These are phyloP conservation scores for Salminus brasiliensis DNA, from an alignment of 2,113 vertebrate genomes.

Conservation along the genomic window DNA sequence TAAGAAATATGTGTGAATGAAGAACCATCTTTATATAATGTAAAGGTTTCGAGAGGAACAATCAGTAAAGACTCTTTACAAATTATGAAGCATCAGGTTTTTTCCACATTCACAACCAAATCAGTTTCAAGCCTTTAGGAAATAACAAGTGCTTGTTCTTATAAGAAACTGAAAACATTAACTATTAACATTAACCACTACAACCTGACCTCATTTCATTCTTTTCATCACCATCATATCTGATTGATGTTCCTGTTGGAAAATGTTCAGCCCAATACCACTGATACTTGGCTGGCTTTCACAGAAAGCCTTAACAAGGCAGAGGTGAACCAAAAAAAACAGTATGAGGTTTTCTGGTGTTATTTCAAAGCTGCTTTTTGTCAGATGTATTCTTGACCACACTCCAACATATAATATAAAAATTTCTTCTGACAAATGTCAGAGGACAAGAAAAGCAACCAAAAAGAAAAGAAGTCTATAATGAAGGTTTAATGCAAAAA, in stretches of 20 bases:
- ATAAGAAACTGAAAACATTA: too few relatives aligned
- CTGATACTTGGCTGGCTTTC: too few relatives aligned
- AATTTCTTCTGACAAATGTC: constrained; percentile 65
- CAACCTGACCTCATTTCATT: neutral
- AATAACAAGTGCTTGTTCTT: too few relatives aligned
- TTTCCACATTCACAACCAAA: too few relatives aligned
- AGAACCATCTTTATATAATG: too few relatives aligned
- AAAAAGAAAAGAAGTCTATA: constrained; percentile 17
- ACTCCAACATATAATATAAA: constrained; percentile 14
- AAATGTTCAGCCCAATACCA: neutral
- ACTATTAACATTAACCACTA: too few relatives aligned
- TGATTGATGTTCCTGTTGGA: neutral
- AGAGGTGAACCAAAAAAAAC: neutral
- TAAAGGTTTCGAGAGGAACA: too few relatives aligned
- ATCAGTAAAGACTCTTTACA: too few relatives aligned
- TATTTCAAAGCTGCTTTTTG: neutral
- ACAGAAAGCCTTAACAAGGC: neutral
- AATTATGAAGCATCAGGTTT: too few relatives aligned
- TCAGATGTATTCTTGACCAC: neutral
- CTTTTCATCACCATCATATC: neutral
- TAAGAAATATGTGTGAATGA: too few relatives aligned
- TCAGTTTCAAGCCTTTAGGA: too few relatives aligned
- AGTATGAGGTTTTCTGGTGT: neutral
- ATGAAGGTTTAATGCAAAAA: constrained; percentile 40
- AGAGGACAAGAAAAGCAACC: constrained; percentile 30